Base-by-base conservation (phyloP, 1,140 invertebrate species). In the Leguminivora glycinivorella region DNA sequence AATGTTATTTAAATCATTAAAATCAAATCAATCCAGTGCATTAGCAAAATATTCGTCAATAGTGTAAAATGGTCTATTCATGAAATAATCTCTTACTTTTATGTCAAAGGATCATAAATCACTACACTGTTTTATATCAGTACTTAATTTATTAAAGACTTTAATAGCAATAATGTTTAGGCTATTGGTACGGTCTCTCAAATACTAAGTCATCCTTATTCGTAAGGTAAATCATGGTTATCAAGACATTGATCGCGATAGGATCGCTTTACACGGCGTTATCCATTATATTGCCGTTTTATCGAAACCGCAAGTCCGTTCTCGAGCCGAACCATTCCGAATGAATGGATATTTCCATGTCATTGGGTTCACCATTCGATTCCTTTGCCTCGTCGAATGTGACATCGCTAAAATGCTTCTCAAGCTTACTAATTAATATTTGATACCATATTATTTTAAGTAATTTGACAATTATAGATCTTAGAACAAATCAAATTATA, bases 271-370 rank as follows among this genome's bases (percentile, higher is more conserved):
- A 22, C 47, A 52, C 47, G 6, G 47, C 19, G 47, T 22, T 52
- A 68, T 68, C 67, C 22, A 80, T 77, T 79, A 79, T 76, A 77
- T 70, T 70, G 56, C 69, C 74, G 77, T 78, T 84, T 81, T 87
- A 85, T 85, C 82, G 83, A 76, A 31, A 80, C 85, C 85, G 79
- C 83, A 74, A 81, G 77, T 82, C 81, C 84, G 77, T 83, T 86
- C 80, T 82, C 74, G 74, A 76, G 74, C 78, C 76, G 76, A 83
- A 88, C 87, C 84, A 80, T 89, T 89, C 85, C 87, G 73, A 77
- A 56, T 70, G 79, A 82, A 81, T 80, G 81, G 80, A 24, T 86
- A 84, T 88, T 89, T 89, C 84, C 85, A 83, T 81, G 76, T 85
- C 85, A 86, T 77, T 74, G 79, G 73, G 70, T 82, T 80, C 73